phyloP scores from a whole-genome alignment of 35 echinoderm and acorn worm species.

The Anneissia japonica region DNA sequence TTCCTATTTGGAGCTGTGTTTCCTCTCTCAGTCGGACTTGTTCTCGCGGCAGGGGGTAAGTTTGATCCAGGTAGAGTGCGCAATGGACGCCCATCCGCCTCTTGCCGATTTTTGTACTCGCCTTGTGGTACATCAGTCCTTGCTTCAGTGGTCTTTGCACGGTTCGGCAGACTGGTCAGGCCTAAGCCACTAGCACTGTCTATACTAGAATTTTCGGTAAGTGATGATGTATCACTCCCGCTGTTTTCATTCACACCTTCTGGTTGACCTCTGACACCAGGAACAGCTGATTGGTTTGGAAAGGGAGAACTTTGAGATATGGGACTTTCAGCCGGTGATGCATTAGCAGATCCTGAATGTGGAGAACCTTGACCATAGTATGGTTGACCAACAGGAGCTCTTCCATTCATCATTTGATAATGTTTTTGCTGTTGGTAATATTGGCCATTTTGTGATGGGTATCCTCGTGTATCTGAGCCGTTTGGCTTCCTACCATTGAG shows the following conservation, averaged over 20 bases:
- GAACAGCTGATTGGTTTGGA: background rate
- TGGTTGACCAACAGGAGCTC: background rate
- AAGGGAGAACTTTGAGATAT: slow-evolving; percentile 29
- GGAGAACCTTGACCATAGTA: background rate
- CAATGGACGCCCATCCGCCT: background rate
- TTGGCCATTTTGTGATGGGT: background rate
- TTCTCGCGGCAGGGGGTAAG: background rate
- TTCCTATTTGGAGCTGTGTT: background rate
- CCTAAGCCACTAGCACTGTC: slow-evolving; percentile 73
- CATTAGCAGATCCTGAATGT: background rate
- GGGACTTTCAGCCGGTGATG: slow-evolving; percentile 5
- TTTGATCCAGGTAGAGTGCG: background rate
- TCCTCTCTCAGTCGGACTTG: background rate
- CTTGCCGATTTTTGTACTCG: background rate
- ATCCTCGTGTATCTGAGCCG: slow-evolving; percentile 25
- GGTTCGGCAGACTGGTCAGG: slow-evolving; percentile 23
- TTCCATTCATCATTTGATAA: slow-evolving; percentile 13
- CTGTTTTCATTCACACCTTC: slow-evolving; percentile 63
- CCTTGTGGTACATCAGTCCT: background rate
- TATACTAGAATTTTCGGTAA: slow-evolving; percentile 95
- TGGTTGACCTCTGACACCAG: slow-evolving; percentile 10
- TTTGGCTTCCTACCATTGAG: slow-evolving; percentile 27
- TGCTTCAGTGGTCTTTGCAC: slow-evolving; percentile 19
- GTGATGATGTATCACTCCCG: slow-evolving; percentile 93
- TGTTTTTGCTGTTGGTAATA: background rate